Percentiles rank a stretch among this genome's conserved stretches.
These are phyloP conservation scores for Drosophila cognata DNA, from an alignment of 2,888 invertebrate species.

Conservation along the genomic window DNA sequence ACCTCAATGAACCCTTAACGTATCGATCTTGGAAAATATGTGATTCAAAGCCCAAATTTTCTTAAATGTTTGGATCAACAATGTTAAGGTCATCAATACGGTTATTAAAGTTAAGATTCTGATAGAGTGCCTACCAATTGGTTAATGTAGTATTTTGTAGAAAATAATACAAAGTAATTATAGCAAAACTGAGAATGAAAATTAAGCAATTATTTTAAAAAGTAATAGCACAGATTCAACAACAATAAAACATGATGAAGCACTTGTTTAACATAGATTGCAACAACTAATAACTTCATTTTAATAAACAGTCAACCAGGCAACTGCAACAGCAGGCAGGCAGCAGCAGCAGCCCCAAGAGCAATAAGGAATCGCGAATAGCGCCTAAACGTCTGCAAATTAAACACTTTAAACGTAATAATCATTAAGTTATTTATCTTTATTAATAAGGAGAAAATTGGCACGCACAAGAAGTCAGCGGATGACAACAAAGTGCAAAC, in stretches of 20 bases:
- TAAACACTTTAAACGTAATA: conserved; percentile 79
- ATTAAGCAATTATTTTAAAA: conserved; percentile 1
- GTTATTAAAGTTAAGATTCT: not conserved
- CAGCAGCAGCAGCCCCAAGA: not conserved
- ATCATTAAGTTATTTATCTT: conserved; percentile 81
- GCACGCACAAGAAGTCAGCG: conserved; percentile 75
- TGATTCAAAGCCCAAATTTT: not conserved
- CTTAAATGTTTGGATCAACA: not conserved
- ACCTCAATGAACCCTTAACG: not conserved
- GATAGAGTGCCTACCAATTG: not conserved
- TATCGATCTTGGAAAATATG: not conserved
- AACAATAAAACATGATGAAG: conserved; percentile 16
- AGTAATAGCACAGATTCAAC: not conserved
- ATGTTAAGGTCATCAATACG: not conserved
- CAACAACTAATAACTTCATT: conserved; percentile 60
- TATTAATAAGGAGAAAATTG: conserved; percentile 79
- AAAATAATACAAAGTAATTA: not conserved
- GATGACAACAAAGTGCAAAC: conserved; percentile 63
- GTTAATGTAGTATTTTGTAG: not conserved
- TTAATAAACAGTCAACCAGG: conserved; percentile 34
- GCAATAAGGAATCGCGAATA: conserved; percentile 49
- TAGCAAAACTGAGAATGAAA: not conserved
- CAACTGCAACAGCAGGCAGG: not conserved
- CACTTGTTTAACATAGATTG: conserved; percentile 29
- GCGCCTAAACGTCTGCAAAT: conserved; percentile 68